Base-by-base conservation (phyloP, 2,888 invertebrate genomes). In the Eugnorisma glareosa region DNA sequence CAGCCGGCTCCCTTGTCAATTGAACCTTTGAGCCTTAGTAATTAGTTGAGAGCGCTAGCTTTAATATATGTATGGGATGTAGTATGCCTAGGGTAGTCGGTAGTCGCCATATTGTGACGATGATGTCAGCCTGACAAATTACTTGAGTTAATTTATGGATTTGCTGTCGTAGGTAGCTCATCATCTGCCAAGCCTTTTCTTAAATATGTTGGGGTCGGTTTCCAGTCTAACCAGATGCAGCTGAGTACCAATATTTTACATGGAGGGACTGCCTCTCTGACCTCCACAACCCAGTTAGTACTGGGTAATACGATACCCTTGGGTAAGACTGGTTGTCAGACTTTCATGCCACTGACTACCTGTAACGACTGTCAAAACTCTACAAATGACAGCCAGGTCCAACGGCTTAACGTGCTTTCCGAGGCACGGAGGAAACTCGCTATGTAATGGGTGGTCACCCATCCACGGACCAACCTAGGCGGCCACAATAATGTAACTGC, bases 1-100 rank as follows among this genome's bases (percentile, higher is more conserved):
- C 45, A 31, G 31, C 40, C 28, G 40, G 64, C 59, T 84, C 82
- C 82, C 80, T 37, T 35, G 82, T 75, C 71, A 66, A 66, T 80
- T 35, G 71, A 69, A 54, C 75, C 82, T 74, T 72, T 71, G 85
- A 80, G 75, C 48, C 51, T 48, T 8, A 35, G 74, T 82, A 82
- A 82, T 82, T 82, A 84, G 74, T 73, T 69, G 79, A 51, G 67
- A 54, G 59, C 31, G 67, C 13, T 15, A 15, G 28, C 15, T 35
- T 68, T 76, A 51, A 78, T 78, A 78, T 77, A 77, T 81, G 74
- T 79, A 79, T 79, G 66, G 81, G 24, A n/a, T 51, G 35, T 81
- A 67, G 37, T 31, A 31, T 37, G 48, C 7, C 24, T 64, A n/a
- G 75, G 15, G 51, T 43, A 10, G 48, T 43, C 15, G 28, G 43